Evolutionary conservation across 2,888 invertebrate species (phyloP).

Genomic region (Melanostoma mellinum): DNA sequence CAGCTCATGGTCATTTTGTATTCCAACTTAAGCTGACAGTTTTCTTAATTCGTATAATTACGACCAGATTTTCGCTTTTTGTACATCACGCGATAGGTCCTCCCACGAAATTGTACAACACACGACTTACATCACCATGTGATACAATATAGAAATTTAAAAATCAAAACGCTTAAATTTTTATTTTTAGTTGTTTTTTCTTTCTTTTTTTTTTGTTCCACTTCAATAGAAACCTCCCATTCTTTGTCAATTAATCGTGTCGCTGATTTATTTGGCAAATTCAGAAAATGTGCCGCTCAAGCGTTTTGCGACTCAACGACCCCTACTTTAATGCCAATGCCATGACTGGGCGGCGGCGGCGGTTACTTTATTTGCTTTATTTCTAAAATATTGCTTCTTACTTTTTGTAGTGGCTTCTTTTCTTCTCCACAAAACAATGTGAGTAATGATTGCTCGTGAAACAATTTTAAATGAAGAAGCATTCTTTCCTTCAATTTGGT

Average conservation of each 20-base stretch:
- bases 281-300: constrained; percentile 30
- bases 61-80: too few relatives aligned
- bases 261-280: background rate
- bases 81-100: too few relatives aligned
- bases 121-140: too few relatives aligned
- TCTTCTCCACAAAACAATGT: constrained; percentile 8
- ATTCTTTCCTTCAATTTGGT: constrained; percentile 9
- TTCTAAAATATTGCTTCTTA: constrained; percentile 12
- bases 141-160: too few relatives aligned
- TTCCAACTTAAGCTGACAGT: too few relatives aligned
- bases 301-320: constrained; percentile 51
- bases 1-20: too few relatives aligned
- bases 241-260: constrained; percentile 14
- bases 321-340: constrained; percentile 38
- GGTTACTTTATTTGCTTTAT: constrained; percentile 13
- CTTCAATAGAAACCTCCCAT: background rate
- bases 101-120: too few relatives aligned
- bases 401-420: background rate
- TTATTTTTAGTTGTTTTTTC: too few relatives aligned
- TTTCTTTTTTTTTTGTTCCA: background rate
- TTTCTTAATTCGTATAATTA: too few relatives aligned
- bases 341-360: constrained; percentile 36
- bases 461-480: constrained; percentile 30
- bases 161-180: too few relatives aligned
- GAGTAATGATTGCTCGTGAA: constrained; percentile 43